A percentile compares a stretch with the other conserved stretches of the same genome.
Conservation (phyloP, 2,113 vertebrate species). For the Grammomys dolichurus region DNA sequence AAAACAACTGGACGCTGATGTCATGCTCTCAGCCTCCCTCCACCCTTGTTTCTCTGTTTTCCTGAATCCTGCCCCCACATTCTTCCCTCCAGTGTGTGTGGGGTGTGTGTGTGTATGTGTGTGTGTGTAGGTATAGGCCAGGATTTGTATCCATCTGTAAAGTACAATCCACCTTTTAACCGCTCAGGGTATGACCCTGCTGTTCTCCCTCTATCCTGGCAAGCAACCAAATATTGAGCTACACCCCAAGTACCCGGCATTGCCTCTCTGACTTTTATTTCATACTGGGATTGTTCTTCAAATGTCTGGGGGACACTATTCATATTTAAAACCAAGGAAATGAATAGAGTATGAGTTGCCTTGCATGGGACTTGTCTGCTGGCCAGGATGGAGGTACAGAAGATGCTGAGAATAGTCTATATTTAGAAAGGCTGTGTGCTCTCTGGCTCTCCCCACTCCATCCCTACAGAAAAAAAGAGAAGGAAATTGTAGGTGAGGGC, state of each 20-base stretch:
- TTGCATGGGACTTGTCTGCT: not conserved
- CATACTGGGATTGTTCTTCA: not conserved
- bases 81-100: not conserved
- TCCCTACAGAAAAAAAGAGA: not conserved
- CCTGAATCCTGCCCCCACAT: not conserved
- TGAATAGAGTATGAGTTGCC: not conserved
- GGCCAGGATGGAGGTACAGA: not conserved
- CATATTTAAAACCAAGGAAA: not conserved
- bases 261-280: not conserved
- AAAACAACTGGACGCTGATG: not conserved
- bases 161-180: not conserved
- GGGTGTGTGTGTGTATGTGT: not conserved
- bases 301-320: not conserved
- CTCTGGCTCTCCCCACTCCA: no score
- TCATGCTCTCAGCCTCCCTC: not conserved
- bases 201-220: not conserved
- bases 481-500: not conserved
- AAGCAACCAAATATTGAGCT: not conserved
- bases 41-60: not conserved
- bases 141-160: not conserved
- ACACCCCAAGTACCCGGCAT: not conserved
- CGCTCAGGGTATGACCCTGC: not conserved
- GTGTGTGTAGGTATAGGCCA: not conserved
- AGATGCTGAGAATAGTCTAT: not conserved
- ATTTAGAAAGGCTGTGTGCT: not conserved